Evolutionary conservation across 2,113 vertebrate species (phyloP).

Genomic region (Barbus barbus): DNA sequence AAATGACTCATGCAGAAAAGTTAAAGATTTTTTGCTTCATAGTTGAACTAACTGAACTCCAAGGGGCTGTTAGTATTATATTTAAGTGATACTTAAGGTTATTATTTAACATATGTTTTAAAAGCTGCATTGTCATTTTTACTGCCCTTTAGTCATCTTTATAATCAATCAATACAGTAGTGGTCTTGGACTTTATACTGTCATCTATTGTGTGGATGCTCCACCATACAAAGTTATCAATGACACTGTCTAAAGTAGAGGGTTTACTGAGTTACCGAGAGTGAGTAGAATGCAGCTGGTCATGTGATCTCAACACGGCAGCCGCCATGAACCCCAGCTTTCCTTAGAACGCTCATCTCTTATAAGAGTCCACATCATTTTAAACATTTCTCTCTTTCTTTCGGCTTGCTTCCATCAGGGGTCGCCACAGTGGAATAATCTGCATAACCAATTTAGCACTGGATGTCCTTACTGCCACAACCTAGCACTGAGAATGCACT

Average conservation of each 20-base stretch:
- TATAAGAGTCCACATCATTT: neutral
- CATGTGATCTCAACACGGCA: neutral
- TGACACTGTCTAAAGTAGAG: neutral
- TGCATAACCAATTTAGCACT: neutral
- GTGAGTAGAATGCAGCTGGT: neutral
- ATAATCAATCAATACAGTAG: too few species aligned
- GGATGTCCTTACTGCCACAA: neutral
- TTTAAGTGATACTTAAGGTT: too few species aligned
- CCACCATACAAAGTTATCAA: too few species aligned
- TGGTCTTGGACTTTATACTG: too few species aligned
- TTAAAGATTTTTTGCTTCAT: neutral
- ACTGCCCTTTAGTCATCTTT: too few species aligned
- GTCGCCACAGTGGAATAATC: neutral
- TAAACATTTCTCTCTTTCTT: neutral
- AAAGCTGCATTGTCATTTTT: too few species aligned
- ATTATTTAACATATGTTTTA: too few species aligned
- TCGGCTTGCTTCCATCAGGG: neutral
- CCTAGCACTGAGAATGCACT: neutral
- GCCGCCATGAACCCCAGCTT: neutral
- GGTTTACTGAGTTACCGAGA: neutral
- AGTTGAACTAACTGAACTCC: neutral
- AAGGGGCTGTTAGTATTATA: neutral
- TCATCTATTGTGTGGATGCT: too few species aligned
- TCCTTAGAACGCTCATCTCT: neutral
- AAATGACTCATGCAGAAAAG: conserved; percentile 11